Conservation (phyloP, 2,888 invertebrate species). For the Tipula unca region DNA sequence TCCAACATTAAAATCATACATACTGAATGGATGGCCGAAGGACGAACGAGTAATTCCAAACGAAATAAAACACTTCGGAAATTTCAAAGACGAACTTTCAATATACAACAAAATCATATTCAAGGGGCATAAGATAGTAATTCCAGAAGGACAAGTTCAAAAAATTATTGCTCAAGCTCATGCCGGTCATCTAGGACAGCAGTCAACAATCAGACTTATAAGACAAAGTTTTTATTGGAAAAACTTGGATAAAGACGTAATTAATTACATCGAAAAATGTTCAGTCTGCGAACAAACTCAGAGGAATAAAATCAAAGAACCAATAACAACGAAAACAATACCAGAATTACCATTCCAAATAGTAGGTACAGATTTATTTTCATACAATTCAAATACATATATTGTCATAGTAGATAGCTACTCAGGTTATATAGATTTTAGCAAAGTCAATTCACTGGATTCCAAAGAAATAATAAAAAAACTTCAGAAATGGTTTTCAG, state of each 20-base stretch:
- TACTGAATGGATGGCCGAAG: background rate
- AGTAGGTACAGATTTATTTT: background rate
- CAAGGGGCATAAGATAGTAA: background rate
- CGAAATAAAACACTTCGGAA: background rate
- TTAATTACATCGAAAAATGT: background rate
- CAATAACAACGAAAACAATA: background rate
- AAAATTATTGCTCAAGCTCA: no score
- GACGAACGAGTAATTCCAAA: background rate
- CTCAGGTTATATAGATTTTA: no score
- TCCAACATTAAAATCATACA: background rate
- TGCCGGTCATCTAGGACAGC: no score
- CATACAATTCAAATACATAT: background rate
- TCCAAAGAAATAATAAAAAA: no score
- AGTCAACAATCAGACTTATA: no score
- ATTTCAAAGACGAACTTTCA: background rate
- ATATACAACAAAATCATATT: background rate
- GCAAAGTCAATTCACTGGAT: no score
- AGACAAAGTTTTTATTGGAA: no score
- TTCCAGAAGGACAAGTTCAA: background rate
- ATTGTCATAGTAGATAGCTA: background rate
- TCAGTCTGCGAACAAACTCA: background rate
- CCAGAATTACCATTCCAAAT: background rate
- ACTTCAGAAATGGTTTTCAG: no score
- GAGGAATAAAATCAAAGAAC: no score
- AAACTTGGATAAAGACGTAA: no score